Percentiles rank a stretch among this genome's conserved stretches.
Conservation (phyloP, 2,888 invertebrate species). For the Halictus quadricinctus region DNA sequence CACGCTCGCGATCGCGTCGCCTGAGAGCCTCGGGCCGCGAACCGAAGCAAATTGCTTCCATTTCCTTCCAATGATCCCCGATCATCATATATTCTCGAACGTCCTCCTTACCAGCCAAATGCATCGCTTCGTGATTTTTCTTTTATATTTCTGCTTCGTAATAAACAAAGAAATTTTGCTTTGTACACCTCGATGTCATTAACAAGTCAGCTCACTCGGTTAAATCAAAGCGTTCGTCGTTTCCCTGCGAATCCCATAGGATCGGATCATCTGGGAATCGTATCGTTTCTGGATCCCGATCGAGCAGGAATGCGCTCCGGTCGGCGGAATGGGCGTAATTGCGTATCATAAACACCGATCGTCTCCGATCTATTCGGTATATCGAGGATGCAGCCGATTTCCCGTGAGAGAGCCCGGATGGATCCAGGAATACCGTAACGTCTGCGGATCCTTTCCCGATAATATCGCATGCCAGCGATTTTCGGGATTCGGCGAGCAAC, state of each 20-base stretch:
- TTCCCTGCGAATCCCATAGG: neutral
- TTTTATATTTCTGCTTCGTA: too few relatives aligned
- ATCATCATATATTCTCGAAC: too few relatives aligned
- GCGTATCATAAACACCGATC: neutral
- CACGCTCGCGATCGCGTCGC: neutral
- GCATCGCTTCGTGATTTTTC: too few relatives aligned
- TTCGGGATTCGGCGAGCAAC: conserved; percentile 36
- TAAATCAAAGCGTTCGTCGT: neutral
- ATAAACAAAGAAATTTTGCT: neutral
- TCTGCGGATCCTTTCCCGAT: conserved; percentile 26
- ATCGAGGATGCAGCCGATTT: conserved; percentile 8
- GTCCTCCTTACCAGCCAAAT: too few relatives aligned
- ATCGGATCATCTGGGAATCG: conserved; percentile 1
- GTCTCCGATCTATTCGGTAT: conserved; percentile 17
- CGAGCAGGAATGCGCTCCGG: conserved; percentile 7
- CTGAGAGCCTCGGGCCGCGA: neutral
- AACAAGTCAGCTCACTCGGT: neutral
- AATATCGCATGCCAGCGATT: conserved; percentile 44
- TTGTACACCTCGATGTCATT: neutral
- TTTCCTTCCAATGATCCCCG: conserved; percentile 9
- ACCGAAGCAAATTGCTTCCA: conserved; percentile 23
- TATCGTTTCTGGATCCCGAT: neutral
- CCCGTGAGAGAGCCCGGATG: neutral
- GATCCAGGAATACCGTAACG: conserved; percentile 6
- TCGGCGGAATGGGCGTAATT: neutral